phyloP scores from a whole-genome alignment of 2,797 vertebrate species.

The Danionella dracula region DNA sequence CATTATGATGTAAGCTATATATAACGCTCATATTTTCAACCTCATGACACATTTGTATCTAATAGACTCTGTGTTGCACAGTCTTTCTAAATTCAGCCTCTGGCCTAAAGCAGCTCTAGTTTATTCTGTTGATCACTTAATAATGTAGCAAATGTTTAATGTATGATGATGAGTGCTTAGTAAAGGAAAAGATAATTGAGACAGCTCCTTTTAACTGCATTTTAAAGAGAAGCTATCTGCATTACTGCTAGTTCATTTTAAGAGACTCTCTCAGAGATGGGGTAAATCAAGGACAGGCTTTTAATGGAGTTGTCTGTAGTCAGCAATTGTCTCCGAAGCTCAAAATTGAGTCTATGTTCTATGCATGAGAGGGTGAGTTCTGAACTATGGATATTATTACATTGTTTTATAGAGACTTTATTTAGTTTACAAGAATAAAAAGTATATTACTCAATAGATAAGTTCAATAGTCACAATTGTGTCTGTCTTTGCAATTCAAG shows the following conservation, averaged over 20 bases:
- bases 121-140: conserved; percentile 53
- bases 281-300: conserved; percentile 21
- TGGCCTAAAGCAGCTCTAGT: background rate
- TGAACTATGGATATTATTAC: background rate
- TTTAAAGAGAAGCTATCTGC: conserved; percentile 59
- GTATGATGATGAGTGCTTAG: conserved; percentile 66
- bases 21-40: background rate
- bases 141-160: conserved; percentile 58
- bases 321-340: background rate
- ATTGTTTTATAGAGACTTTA: too few species aligned
- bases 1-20: conserved; percentile 14
- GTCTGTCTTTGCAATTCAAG: too few species aligned
- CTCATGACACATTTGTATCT: conserved; percentile 19
- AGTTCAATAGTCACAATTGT: too few species aligned
- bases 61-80: background rate
- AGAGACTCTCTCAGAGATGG: conserved; percentile 33
- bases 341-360: background rate
- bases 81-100: background rate
- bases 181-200: conserved; percentile 45
- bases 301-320: background rate
- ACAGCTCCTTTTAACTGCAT: conserved; percentile 63
- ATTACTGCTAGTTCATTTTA: conserved; percentile 50
- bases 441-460: too few species aligned
- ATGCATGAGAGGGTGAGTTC: conserved; percentile 2
- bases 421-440: too few species aligned